Base-by-base conservation (phyloP, 2,797 vertebrate species). In the Lagorchestes hirsutus region DNA sequence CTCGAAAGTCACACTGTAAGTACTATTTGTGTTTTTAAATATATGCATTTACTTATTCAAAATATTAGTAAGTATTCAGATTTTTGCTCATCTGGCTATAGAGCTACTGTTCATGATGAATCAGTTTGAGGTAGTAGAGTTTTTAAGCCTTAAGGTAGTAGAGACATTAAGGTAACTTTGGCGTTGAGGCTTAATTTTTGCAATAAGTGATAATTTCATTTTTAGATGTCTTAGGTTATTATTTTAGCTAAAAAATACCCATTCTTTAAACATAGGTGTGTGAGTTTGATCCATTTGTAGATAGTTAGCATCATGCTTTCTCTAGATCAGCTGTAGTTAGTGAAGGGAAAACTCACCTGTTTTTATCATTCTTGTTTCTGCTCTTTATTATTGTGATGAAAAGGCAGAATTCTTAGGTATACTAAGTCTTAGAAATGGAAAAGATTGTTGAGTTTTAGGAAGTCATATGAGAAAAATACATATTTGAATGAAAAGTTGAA, bases 1-100 rank as follows among this genome's bases (percentile, higher is more conserved):
- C 99, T 99, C 92, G 99, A 99, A 97, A 99, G 99, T 57, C 99
- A 99, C 98, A 99, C 99, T 74, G 99, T 99, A 98, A 99, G 99
- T 97, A 95, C 96, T 92, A 96, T 96, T 94, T 56, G 55, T 0
- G 3, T 97, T 96, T 93, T 90, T 93, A 92, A 95, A 82, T 95
- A 91, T 29, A 96, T 0, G 94, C 93, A 18, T 58, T 62, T 87
- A 55, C 82, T 93, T 54, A 0, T 91, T 95, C 28, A 54, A 92
- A 87, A 31, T 92, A 62, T 93, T 92, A 28, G 28, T 94, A n/a
- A 54, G 24, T 67, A 93, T 55, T 93, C n/a, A 92, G 4, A 74
- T 50, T n/a, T 54, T 11, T 95, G 40, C 57, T 94, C 67, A 94
- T 82, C 18, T 91, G 90, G 90, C 90, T 18, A 54, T 90, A 27